Evolutionary conservation across 2,113 vertebrate species (phyloP).

Genomic region (Cynoglossus semilaevis): DNA sequence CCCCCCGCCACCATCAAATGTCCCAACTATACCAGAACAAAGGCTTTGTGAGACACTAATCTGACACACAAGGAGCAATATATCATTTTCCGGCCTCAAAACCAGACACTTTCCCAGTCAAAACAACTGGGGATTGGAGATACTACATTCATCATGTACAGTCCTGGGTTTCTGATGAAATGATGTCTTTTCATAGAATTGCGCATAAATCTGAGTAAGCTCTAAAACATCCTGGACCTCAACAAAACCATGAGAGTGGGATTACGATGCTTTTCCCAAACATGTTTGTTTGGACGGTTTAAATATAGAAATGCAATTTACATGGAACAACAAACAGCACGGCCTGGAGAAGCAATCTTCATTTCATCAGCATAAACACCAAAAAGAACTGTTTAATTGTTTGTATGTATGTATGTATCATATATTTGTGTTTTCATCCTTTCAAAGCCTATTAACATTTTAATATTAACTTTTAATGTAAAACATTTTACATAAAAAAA

Average conservation of each 20-base stretch:
- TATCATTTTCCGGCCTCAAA: constrained; percentile 61
- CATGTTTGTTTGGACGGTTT: constrained; percentile 76
- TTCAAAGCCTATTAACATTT: too few species aligned
- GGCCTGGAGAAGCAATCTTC: constrained; percentile 68
- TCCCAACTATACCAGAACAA: constrained; percentile 73
- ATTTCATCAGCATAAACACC: constrained; percentile 11
- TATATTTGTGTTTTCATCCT: constrained; percentile 7
- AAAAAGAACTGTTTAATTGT: too few species aligned
- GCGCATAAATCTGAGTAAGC: constrained; percentile 3
- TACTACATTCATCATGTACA: constrained; percentile 1
- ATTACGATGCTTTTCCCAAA: constrained; percentile 69
- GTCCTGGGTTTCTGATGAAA: neutral
- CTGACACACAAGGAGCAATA: constrained; percentile 68
- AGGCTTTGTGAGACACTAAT: constrained; percentile 62
- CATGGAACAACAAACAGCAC: constrained; percentile 71
- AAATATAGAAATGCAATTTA: constrained; percentile 75
- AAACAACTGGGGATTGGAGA: constrained; percentile 52
- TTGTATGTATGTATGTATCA: neutral
- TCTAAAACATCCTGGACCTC: constrained; percentile 61
- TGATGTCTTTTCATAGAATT: neutral
- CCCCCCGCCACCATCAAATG: constrained; percentile 74
- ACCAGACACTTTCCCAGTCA: constrained; percentile 41
- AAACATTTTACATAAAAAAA: too few species aligned
- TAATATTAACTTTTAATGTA: too few species aligned
- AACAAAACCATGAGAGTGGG: constrained; percentile 71